Percentiles rank a stretch among this genome's conserved stretches.
These are phyloP conservation scores for Xylota segnis DNA, from an alignment of 2,888 invertebrate species.

Conservation along the genomic window DNA sequence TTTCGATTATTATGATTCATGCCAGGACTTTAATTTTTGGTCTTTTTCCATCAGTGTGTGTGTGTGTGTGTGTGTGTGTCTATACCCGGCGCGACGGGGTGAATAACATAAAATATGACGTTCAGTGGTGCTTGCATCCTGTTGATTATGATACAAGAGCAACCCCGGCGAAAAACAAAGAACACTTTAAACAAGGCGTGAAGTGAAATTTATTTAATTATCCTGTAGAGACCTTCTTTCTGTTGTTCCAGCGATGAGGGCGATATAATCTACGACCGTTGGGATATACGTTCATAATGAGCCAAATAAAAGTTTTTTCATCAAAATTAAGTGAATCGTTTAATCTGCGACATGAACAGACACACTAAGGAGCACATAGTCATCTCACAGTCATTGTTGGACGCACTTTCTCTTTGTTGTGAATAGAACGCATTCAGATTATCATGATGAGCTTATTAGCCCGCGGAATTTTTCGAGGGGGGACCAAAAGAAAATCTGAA, in stretches of 20 bases:
- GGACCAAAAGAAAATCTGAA: constrained; percentile 29
- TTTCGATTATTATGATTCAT: constrained; percentile 50
- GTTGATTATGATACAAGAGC: constrained; percentile 52
- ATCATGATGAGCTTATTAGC: constrained; percentile 62
- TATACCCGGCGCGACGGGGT: constrained; percentile 10
- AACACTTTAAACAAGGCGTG: constrained; percentile 38
- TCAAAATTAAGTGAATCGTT: constrained; percentile 73
- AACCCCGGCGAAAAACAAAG: background rate
- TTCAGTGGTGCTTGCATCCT: constrained; percentile 63
- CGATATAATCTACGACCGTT: constrained; percentile 48
- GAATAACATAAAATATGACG: constrained; percentile 50
- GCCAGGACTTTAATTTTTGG: constrained; percentile 5
- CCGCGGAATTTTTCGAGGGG: constrained; percentile 24
- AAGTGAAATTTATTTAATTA: constrained; percentile 70
- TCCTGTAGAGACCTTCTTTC: constrained; percentile 45
- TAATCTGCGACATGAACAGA: constrained; percentile 60
- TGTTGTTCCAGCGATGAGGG: constrained; percentile 4
- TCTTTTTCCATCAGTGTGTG: background rate
- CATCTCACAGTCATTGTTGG: background rate
- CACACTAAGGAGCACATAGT: constrained; percentile 11
- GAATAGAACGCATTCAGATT: constrained; percentile 46
- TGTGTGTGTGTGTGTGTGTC: constrained; percentile 10
- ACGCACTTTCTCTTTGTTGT: constrained; percentile 26
- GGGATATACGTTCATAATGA: constrained; percentile 58
- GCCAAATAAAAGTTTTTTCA: constrained; percentile 72